A percentile compares a stretch with the other conserved stretches of the same genome.
phyloP scores from a whole-genome alignment of 2,113 vertebrate genomes.

The Monarcha castaneiventris region DNA sequence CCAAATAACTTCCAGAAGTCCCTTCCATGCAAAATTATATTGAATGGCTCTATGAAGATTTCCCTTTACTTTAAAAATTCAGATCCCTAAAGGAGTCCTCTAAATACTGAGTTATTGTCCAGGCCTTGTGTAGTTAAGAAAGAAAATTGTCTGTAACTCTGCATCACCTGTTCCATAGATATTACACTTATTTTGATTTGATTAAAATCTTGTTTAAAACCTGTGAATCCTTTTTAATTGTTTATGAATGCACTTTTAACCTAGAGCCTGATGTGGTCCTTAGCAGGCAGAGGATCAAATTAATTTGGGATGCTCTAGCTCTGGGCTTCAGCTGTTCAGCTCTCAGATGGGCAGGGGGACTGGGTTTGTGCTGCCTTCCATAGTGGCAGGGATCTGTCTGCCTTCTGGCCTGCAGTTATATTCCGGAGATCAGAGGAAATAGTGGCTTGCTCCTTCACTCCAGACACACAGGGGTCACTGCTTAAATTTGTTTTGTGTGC shows the following conservation, averaged over 20 bases:
- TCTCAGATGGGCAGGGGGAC: fast-evolving
- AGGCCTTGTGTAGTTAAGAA: not conserved
- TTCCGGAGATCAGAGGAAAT: not conserved
- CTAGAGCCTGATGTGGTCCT: not conserved
- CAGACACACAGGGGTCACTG: not conserved
- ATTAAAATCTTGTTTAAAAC: not conserved
- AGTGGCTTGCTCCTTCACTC: not conserved
- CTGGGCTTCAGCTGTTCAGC: not conserved
- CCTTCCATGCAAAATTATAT: not conserved
- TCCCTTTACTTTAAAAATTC: not conserved
- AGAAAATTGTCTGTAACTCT: not conserved
- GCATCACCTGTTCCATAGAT: not conserved
- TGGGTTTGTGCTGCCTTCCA: not conserved
- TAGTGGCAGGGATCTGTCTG: not conserved
- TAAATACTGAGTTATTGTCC: not conserved
- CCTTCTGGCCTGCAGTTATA: not conserved
- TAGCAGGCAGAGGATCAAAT: not conserved
- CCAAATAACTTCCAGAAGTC: not conserved
- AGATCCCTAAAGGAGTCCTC: not conserved
- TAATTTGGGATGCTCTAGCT: not conserved
- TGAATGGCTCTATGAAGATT: not conserved
- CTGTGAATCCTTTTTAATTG: not conserved
- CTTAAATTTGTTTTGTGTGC: not conserved
- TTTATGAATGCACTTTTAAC: not conserved
- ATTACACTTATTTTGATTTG: not conserved